Base-by-base conservation (phyloP, 2,113 vertebrate species). In the Rhea pennata region DNA sequence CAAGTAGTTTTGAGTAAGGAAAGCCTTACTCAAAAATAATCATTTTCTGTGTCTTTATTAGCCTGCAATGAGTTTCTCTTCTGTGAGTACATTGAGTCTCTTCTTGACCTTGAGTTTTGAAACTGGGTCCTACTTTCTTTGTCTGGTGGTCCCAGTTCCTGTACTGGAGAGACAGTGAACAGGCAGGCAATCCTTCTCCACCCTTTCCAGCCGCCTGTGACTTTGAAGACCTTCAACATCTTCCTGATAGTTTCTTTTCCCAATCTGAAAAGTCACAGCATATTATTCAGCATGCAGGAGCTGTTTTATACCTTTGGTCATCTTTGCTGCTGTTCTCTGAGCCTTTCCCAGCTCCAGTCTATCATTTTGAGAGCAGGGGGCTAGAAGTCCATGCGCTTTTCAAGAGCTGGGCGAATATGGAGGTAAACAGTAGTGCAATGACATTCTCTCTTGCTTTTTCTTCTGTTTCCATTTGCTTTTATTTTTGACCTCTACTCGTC, bases 41-140 rank as follows among this genome's bases (percentile, higher is more conserved):
- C 0, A 0, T 8, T 24, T 39, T 65, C 62, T 17, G 27, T 22
- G 3, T 31, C 9, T 2, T 8, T 67, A 10, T 3, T 4, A 12
- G 27, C 61, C 50, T 10, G 39, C 33, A 24, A 48, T 4, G 50
- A 31, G 22, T 48, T 9, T 20, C 59, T 31, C 7, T 5, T 46
- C 39, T 29, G 36, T 4, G 22, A 36, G 42, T 19, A 6, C 48
- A 6, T 14, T 2, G 2, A 54, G 31, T 29, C 23, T 44, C 31
- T 56, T 62, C 36, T 27, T 26, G 8, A 36, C 78, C 17, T 53
- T 2, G 40, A 11, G 31, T 15, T 46, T 20, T 8, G 58, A 17
- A 22, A 13, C 15, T 7, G 33, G 17, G 22, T 29, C 39, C 23
- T n/a, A 50, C 62, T 44, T n/a, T 31, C 64, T 44, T n/a, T 39